Percentiles rank a stretch among this genome's conserved stretches.
phyloP scores from a whole-genome alignment of 2,113 vertebrate species.

The Cynocephalus volans region DNA sequence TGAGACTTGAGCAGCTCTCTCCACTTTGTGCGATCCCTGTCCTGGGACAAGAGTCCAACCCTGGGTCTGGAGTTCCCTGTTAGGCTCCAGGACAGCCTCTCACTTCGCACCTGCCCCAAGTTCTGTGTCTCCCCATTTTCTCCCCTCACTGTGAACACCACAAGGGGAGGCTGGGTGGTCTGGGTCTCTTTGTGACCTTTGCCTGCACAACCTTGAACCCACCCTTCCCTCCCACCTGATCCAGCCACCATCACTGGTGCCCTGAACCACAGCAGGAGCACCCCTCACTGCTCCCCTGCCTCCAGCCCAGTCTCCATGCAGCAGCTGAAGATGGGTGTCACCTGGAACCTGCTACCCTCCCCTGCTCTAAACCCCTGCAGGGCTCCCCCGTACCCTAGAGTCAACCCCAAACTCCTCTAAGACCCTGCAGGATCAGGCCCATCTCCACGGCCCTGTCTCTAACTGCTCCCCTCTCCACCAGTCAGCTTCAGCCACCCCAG shows the following conservation, averaged over 20 bases:
- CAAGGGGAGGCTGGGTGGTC: background rate
- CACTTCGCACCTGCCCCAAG: background rate
- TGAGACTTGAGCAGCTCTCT: accelerated
- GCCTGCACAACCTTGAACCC: background rate
- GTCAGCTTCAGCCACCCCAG: background rate
- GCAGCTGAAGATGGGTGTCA: background rate
- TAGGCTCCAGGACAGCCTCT: background rate
- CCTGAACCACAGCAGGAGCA: accelerated
- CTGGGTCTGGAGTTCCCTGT: background rate
- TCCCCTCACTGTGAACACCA: background rate
- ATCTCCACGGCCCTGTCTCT: accelerated
- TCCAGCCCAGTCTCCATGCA: background rate
- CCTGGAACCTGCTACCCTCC: background rate
- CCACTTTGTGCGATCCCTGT: background rate
- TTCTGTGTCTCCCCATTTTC: background rate
- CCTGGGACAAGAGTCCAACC: background rate
- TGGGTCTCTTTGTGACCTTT: too few relatives aligned
- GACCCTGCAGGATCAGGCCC: background rate
- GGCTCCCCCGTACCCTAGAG: background rate
- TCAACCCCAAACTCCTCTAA: too few relatives aligned
- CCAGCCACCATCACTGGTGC: accelerated
- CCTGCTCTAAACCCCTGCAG: background rate
- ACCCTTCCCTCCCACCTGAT: background rate
- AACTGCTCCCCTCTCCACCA: accelerated
- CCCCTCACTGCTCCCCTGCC: background rate